Base-by-base conservation (phyloP, 2,888 invertebrate species). In the Aporophyla nigra region DNA sequence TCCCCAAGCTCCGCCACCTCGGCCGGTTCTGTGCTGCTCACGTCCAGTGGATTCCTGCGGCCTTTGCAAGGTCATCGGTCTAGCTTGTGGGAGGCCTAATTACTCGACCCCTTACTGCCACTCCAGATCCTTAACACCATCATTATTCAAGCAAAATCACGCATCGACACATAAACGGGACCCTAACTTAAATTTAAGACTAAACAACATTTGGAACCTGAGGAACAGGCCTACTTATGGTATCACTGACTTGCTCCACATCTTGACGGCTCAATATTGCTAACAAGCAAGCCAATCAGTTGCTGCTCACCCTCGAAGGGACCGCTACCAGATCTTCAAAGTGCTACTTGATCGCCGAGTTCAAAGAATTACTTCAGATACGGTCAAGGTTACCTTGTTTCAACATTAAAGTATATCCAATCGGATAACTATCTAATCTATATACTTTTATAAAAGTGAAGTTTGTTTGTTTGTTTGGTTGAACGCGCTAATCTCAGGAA, bases 201-300 rank as follows among this genome's bases (percentile, higher is more conserved):
- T 24, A 56, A 24, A n/a, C 14, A 56, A 56, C 24, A 1, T 56
- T 24, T 24, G 33, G 33, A 33, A 33, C 33, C 33, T 33, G 54
- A 24, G 1, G 1, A 56, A 24, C 12, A 14, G 24, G 56, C 24
- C 24, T 0, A 56, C 14, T 1, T 54, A 54, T 54, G 7, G 3
- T n/a, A n/a, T n/a, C n/a, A n/a, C 54, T 5, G 5, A 12, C 54
- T 12, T 10, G 53, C 53, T 12, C 10, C 14, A 24, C 58, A 58
- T 21, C 65, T 46, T 21, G 21, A 3, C 24, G 5, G 21, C 46
- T 19, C 33, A 40, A 33, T 56, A 16, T 46, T 33, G 12, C 10
- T 56, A 56, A 65, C 46, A 56, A 65, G 46, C 72, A 40, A 73
- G 53, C 71, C 53, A 71, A 62, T 71, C 53, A 46, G 46, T 62